Percentiles rank a stretch among this genome's conserved stretches.
phyloP scores from a whole-genome alignment of 2,888 invertebrate species.

The Luperina nickerlii region DNA sequence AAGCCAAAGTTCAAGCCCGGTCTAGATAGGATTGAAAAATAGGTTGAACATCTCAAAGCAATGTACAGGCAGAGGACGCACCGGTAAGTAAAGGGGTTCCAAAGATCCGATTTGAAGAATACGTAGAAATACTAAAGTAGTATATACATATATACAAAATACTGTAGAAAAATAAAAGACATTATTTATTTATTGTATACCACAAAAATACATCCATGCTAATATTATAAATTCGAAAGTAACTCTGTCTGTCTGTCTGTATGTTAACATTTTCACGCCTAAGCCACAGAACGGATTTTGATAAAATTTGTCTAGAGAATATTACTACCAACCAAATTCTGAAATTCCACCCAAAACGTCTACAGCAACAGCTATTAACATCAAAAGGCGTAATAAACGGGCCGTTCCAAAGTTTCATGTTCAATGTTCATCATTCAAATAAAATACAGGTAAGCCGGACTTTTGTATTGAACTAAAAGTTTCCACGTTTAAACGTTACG shows the following conservation, averaged over 20 bases:
- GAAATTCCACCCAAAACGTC: background rate
- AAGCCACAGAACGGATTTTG: too few relatives aligned
- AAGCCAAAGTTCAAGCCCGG: background rate
- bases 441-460: conserved; percentile 37
- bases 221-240: too few relatives aligned
- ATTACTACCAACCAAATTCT: background rate
- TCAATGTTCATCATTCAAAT: conserved; percentile 60
- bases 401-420: conserved; percentile 37
- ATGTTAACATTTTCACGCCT: too few relatives aligned
- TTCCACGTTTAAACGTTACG: conserved; percentile 52
- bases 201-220: too few relatives aligned
- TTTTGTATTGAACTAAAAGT: conserved; percentile 58
- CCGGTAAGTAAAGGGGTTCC: background rate
- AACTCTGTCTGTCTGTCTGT: too few relatives aligned
- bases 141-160: too few relatives aligned
- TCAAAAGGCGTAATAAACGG: conserved; percentile 40
- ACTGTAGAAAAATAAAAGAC: background rate
- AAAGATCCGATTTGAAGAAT: conserved; percentile 34
- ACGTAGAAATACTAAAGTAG: background rate
- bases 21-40: background rate
- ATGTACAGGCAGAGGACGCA: background rate
- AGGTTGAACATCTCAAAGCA: conserved; percentile 29
- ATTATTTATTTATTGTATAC: background rate
- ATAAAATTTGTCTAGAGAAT: background rate
- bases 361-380: conserved; percentile 8